A percentile compares a stretch with the other conserved stretches of the same genome.
phyloP scores from a whole-genome alignment of 2,888 invertebrate genomes.

The Scaptomyza cyrtandrae region DNA sequence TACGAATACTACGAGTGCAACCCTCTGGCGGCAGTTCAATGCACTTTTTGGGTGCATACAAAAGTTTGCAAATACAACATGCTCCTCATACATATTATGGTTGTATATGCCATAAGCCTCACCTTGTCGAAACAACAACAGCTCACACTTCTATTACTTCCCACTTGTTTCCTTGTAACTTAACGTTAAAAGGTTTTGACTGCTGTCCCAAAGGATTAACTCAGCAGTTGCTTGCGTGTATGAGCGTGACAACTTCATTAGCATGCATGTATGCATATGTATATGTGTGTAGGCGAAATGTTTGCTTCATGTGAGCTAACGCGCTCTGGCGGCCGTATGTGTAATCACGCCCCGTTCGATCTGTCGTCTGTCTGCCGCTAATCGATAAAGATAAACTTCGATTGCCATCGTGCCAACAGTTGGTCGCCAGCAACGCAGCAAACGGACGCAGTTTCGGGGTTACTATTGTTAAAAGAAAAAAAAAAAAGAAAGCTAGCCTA shows the following conservation, averaged over 20 bases:
- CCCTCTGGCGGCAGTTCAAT: constrained; percentile 58
- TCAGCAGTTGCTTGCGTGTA: constrained; percentile 4
- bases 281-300: constrained; percentile 52
- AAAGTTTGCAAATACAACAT: constrained; percentile 12
- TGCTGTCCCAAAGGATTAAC: constrained; percentile 66
- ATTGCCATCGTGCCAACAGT: constrained; percentile 63
- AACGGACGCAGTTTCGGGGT: constrained; percentile 32
- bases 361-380: constrained; percentile 7
- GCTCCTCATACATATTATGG: constrained; percentile 15
- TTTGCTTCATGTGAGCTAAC: constrained; percentile 62
- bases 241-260: constrained; percentile 60
- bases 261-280: constrained; percentile 41
- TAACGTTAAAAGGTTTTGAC: constrained; percentile 65
- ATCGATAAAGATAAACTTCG: constrained; percentile 48
- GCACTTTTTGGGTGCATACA: constrained; percentile 62
- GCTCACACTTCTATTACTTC: constrained; percentile 12
- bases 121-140: constrained; percentile 18
- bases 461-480: background rate
- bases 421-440: constrained; percentile 64
- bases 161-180: constrained; percentile 12
- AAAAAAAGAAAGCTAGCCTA: background rate
- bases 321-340: constrained; percentile 27
- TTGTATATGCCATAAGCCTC: constrained; percentile 6
- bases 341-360: constrained; percentile 22
- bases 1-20: background rate